These are phyloP conservation scores for Liopterus haemorrhoidalis DNA, from an alignment of 2,888 invertebrate genomes.

Conservation along the genomic window DNA sequence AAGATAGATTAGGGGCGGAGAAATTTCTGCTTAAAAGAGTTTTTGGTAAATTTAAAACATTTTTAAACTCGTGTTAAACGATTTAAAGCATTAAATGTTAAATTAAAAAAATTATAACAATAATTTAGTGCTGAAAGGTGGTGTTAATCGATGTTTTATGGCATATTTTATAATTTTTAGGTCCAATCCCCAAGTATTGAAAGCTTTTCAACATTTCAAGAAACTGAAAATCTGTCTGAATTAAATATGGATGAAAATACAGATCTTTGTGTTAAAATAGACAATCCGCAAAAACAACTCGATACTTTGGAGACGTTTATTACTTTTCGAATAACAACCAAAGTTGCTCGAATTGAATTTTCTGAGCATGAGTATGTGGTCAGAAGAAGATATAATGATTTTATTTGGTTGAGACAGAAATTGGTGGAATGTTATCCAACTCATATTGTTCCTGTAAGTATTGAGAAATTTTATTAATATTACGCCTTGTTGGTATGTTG, in stretches of 20 bases:
- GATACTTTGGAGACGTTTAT: slow-evolving; percentile 67
- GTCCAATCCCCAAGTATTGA: slow-evolving; percentile 55
- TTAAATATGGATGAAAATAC: slow-evolving; percentile 50
- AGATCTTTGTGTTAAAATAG: slow-evolving; percentile 61
- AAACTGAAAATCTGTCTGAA: slow-evolving; percentile 52
- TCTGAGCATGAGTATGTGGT: slow-evolving; percentile 59
- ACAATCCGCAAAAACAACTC: slow-evolving; percentile 66
- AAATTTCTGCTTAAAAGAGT: slow-evolving; percentile 4
- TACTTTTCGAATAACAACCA: slow-evolving; percentile 62
- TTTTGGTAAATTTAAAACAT: slow-evolving; percentile 4
- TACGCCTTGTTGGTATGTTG: too few species aligned
- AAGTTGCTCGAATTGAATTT: slow-evolving; percentile 60
- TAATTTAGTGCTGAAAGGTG: too few species aligned
- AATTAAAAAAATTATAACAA: slow-evolving; percentile 11
- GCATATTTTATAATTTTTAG: slow-evolving; percentile 37
- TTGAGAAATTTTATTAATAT: neutral
- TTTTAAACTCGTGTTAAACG: slow-evolving; percentile 1
- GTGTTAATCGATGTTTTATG: neutral
- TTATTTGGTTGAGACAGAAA: slow-evolving; percentile 62
- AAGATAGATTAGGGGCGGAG: slow-evolving; percentile 17
- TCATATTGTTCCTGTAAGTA: slow-evolving; percentile 61
- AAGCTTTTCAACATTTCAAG: slow-evolving; percentile 55
- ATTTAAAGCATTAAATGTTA: slow-evolving; percentile 14
- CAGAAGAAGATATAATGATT: slow-evolving; percentile 65
- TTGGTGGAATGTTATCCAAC: slow-evolving; percentile 60